Percentiles rank a stretch among this genome's conserved stretches.
These are phyloP conservation scores for Crematogaster levior DNA, from an alignment of 2,888 invertebrate species.

Conservation along the genomic window DNA sequence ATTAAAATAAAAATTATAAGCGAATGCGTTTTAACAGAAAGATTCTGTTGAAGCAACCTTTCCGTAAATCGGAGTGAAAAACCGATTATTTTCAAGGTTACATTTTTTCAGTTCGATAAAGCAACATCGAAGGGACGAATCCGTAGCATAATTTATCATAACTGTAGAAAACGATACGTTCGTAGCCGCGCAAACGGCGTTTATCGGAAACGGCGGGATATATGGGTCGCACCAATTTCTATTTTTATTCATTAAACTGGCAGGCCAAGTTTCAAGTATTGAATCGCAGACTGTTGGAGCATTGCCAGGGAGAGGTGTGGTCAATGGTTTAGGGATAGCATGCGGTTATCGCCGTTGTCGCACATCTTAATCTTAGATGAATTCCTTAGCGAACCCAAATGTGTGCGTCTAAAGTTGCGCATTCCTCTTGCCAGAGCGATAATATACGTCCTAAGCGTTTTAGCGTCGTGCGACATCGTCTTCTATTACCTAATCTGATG, in stretches of 20 bases:
- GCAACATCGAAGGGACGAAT: not conserved
- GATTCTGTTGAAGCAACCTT: not conserved
- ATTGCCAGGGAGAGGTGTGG: not conserved
- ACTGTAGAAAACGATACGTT: not conserved
- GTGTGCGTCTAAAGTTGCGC: conserved; percentile 28
- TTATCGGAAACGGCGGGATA: conserved; percentile 45
- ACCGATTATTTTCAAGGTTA: not conserved
- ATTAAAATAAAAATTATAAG: not conserved
- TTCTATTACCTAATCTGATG: conserved; percentile 23
- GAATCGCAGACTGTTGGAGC: conserved; percentile 26
- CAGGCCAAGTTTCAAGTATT: conserved; percentile 58
- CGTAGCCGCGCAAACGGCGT: not conserved
- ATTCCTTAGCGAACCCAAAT: conserved; percentile 29
- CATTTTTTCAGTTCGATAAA: not conserved
- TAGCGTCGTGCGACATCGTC: not conserved
- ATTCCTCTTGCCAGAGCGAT: conserved; percentile 26
- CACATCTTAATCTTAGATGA: not conserved
- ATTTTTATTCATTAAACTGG: conserved; percentile 74
- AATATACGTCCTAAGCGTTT: conserved; percentile 15
- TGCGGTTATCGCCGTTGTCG: not conserved
- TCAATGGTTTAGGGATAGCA: conserved; percentile 20
- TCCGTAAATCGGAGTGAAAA: not conserved
- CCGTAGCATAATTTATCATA: not conserved
- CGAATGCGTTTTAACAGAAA: not conserved
- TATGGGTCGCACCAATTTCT: conserved; percentile 73